Evolutionary conservation across 2,113 vertebrate species (phyloP).

Genomic region (Hemichromis elongatus): DNA sequence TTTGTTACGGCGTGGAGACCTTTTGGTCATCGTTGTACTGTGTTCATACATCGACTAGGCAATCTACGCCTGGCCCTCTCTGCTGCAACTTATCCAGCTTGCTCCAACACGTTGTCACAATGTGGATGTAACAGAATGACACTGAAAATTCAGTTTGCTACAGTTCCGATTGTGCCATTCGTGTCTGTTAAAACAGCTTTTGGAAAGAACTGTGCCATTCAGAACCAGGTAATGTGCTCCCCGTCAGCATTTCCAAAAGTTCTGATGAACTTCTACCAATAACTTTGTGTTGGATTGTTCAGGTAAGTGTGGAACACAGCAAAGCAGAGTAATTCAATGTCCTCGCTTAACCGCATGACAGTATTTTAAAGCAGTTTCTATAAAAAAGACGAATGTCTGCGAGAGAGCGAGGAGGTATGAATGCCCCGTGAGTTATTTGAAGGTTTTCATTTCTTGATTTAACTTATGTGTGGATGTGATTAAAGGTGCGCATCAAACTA

Average conservation of each 20-base stretch:
- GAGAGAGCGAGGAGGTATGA: not conserved
- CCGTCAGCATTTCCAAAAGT: not conserved
- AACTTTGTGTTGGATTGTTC: not conserved
- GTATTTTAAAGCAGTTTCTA: not conserved
- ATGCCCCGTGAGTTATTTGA: constrained; percentile 40
- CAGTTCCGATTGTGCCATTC: not conserved
- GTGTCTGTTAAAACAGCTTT: not conserved
- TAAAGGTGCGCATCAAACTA: constrained; percentile 47
- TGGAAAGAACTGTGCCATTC: not conserved
- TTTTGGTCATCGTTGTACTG: not conserved
- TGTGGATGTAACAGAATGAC: not conserved
- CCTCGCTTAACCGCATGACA: not conserved
- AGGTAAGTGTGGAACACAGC: not conserved
- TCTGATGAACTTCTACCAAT: not conserved
- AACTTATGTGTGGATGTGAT: constrained; percentile 52
- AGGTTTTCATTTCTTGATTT: constrained; percentile 46
- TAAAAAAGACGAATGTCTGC: constrained; percentile 23
- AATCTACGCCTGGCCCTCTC: not conserved
- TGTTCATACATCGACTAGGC: not conserved
- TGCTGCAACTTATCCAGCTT: not conserved
- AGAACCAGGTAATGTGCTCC: not conserved
- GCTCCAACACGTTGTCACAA: not conserved
- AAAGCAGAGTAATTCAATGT: not conserved
- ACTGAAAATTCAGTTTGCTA: not conserved
- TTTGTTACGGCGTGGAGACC: constrained; percentile 20